Evolutionary conservation across 1,140 invertebrate species (phyloP).

Genomic region (Conopomorpha cramerella): DNA sequence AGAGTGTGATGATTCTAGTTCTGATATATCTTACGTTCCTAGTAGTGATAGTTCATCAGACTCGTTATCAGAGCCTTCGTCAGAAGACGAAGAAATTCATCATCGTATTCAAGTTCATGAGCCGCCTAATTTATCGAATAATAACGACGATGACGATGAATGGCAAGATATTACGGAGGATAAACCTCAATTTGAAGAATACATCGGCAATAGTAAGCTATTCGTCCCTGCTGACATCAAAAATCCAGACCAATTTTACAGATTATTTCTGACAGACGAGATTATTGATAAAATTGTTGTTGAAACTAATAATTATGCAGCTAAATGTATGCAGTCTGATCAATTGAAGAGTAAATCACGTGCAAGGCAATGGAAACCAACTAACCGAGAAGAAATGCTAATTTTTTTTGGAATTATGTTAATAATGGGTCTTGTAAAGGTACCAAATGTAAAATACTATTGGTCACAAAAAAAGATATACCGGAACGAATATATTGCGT

Average conservation of each 20-base stretch:
- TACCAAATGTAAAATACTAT: conserved; percentile 8
- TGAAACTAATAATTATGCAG: conserved; percentile 9
- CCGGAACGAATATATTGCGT: conserved; percentile 7
- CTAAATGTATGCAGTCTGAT: neutral
- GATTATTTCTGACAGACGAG: conserved; percentile 7
- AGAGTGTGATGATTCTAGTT: too few species aligned
- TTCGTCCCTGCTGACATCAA: neutral
- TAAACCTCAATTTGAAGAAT: neutral
- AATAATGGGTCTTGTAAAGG: conserved; percentile 9
- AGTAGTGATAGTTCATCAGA: too few species aligned
- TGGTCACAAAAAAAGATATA: conserved; percentile 11
- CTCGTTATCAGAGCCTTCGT: too few species aligned
- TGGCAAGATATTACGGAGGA: neutral
- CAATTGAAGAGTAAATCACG: neutral
- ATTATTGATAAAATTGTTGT: conserved; percentile 9
- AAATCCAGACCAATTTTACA: neutral
- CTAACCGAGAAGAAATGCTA: neutral
- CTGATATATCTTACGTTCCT: too few species aligned
- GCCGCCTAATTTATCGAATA: too few species aligned
- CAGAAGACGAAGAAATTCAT: too few species aligned
- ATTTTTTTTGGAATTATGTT: conserved; percentile 4
- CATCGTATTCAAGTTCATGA: too few species aligned
- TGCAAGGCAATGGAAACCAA: neutral
- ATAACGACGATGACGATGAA: neutral
- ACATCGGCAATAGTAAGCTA: neutral